These are phyloP conservation scores for Schrankia costaestrigalis DNA, from an alignment of 2,888 invertebrate species.

Conservation along the genomic window DNA sequence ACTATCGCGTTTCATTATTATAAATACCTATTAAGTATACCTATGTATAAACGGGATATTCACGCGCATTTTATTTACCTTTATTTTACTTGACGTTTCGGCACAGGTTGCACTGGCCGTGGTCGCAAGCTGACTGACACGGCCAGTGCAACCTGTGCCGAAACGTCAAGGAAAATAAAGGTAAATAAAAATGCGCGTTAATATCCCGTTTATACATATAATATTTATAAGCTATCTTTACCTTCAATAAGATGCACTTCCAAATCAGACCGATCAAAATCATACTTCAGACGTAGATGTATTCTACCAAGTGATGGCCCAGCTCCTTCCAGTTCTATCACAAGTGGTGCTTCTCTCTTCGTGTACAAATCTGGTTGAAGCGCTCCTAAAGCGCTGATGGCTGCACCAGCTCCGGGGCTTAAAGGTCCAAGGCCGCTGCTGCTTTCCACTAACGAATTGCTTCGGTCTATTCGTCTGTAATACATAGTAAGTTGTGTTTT, in stretches of 20 bases:
- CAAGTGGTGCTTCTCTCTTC: slow-evolving; percentile 88
- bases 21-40: too few species aligned
- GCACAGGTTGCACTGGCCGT: too few species aligned
- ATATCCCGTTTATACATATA: too few species aligned
- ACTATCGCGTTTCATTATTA: too few species aligned
- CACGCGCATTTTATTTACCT: too few species aligned
- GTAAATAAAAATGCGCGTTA: too few species aligned
- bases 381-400: slow-evolving; percentile 84
- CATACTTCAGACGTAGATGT: slow-evolving; percentile 92
- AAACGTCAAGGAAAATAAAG: too few species aligned
- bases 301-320: slow-evolving; percentile 89
- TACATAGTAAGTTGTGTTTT: background rate
- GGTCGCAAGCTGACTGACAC: too few species aligned
- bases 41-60: too few species aligned
- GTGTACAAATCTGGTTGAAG: slow-evolving; percentile 94
- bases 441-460: slow-evolving; percentile 75
- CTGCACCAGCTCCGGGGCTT: slow-evolving; percentile 64
- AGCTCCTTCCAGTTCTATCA: slow-evolving; percentile 82
- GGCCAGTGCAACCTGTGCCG: too few species aligned
- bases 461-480: slow-evolving; percentile 74
- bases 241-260: slow-evolving; percentile 96
- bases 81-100: too few species aligned
- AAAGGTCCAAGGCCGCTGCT: slow-evolving; percentile 67
- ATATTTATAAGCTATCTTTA: slow-evolving; percentile 39
- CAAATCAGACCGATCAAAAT: slow-evolving; percentile 93